phyloP scores from a whole-genome alignment of 1,140 invertebrate genomes.

The Sesamia nonagrioides region DNA sequence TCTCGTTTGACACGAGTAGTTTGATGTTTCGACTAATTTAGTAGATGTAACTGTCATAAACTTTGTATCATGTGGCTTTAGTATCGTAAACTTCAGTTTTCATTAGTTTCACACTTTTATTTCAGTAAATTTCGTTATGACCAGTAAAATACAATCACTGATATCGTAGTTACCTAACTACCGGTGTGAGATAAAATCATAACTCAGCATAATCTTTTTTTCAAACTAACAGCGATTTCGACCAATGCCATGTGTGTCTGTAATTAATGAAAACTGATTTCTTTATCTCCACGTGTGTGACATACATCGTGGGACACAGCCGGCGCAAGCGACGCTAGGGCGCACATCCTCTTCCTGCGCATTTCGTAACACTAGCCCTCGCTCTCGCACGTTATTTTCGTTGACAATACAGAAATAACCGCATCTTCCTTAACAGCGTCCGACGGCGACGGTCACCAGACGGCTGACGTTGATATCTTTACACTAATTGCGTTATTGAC shows the following conservation, averaged over 20 bases:
- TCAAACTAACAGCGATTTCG: not conserved
- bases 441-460: conserved; percentile 69
- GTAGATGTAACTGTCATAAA: conserved; percentile 7
- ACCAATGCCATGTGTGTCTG: conserved; percentile 17
- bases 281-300: conserved; percentile 42
- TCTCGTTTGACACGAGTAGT: conserved; percentile 43
- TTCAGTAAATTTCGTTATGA: not conserved
- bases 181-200: conserved; percentile 4
- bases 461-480: conserved; percentile 82
- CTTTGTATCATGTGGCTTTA: not conserved
- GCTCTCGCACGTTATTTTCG: conserved; percentile 78
- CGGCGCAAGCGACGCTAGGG: conserved; percentile 53
- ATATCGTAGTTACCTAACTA: not conserved
- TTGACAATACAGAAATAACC: conserved; percentile 85
- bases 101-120: too few relatives aligned
- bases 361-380: conserved; percentile 80
- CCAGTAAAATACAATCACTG: not conserved
- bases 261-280: conserved; percentile 39
- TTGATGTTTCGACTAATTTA: conserved; percentile 19
- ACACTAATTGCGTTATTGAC: conserved; percentile 86
- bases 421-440: conserved; percentile 72
- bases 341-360: conserved; percentile 81
- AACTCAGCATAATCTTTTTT: not conserved
- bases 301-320: conserved; percentile 48
- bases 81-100: too few relatives aligned